Conservation (phyloP, 2,888 invertebrate genomes). For the Pycnomerus fuliginosus region DNA sequence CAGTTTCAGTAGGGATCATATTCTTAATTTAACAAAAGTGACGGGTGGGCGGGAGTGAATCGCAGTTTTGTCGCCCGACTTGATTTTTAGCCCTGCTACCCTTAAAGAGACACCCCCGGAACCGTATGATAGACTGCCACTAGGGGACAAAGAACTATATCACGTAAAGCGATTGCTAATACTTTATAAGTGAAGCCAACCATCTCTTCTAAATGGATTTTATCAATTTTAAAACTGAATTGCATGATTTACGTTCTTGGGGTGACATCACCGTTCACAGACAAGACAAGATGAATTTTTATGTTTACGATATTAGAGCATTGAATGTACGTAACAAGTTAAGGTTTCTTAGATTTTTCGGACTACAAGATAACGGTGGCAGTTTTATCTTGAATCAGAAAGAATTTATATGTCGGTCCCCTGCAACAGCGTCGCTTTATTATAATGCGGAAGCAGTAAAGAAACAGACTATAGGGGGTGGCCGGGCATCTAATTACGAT, state of each 20-base stretch:
- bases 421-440: constrained; percentile 21
- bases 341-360: too few relatives aligned
- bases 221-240: constrained; percentile 52
- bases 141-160: constrained; percentile 47
- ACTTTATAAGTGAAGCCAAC: constrained; percentile 54
- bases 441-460: constrained; percentile 21
- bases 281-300: too few relatives aligned
- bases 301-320: too few relatives aligned
- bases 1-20: constrained; percentile 42
- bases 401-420: constrained; percentile 17
- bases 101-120: constrained; percentile 27
- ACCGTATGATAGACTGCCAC: constrained; percentile 48
- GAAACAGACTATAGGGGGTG: constrained; percentile 27
- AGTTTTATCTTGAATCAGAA: constrained; percentile 16
- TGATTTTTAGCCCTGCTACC: constrained; percentile 37
- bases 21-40: constrained; percentile 51
- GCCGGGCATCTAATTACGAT: constrained; percentile 43
- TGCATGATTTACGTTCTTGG: constrained; percentile 49
- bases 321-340: too few relatives aligned
- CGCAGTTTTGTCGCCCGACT: constrained; percentile 50
- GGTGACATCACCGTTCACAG: too few relatives aligned
- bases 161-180: constrained; percentile 53
- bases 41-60: constrained; percentile 38
- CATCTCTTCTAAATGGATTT: constrained; percentile 55
- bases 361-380: too few relatives aligned